A percentile compares a stretch with the other conserved stretches of the same genome.
phyloP scores from a whole-genome alignment of 2,797 vertebrate genomes.

The Mus minutoides region DNA sequence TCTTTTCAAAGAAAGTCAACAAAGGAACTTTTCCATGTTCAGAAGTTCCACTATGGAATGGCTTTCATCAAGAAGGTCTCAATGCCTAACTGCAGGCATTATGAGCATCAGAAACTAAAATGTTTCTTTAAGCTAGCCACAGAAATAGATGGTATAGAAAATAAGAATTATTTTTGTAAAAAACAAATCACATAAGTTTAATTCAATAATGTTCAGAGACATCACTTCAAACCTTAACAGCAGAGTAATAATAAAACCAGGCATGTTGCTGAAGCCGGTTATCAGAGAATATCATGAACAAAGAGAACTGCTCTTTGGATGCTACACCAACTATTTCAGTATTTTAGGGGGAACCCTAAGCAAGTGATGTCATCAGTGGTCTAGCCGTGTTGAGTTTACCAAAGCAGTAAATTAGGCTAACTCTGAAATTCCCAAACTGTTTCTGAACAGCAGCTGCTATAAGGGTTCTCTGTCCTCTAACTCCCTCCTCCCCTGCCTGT shows the following conservation, averaged over 20 bases:
- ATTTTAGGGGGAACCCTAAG: conserved; percentile 64
- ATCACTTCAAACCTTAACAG: conserved; percentile 10
- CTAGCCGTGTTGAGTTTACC: conserved; percentile 46
- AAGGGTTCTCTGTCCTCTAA: not conserved
- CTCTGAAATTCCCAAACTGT: conserved; percentile 53
- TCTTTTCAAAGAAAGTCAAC: not conserved
- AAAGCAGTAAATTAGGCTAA: conserved; percentile 67
- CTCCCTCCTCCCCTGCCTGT: not conserved
- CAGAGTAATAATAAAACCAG: not conserved
- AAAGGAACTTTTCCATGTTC: not conserved
- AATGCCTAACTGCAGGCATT: not conserved
- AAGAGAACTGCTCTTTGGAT: conserved; percentile 43
- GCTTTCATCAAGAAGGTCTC: not conserved
- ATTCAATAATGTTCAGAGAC: conserved; percentile 61
- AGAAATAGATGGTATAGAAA: conserved; percentile 8
- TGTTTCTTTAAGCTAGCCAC: conserved; percentile 17
- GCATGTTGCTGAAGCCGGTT: not conserved
- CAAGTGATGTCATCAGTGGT: conserved; percentile 52
- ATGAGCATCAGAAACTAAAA: conserved; percentile 17
- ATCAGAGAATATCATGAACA: not conserved
- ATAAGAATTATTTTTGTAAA: conserved; percentile 9
- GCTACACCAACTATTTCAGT: conserved; percentile 31
- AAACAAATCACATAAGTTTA: conserved; percentile 56
- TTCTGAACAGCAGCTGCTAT: conserved; percentile 47
- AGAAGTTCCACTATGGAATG: not conserved